Base-by-base conservation (phyloP, 1,140 invertebrate species). In the Drosophila fuyamai region DNA sequence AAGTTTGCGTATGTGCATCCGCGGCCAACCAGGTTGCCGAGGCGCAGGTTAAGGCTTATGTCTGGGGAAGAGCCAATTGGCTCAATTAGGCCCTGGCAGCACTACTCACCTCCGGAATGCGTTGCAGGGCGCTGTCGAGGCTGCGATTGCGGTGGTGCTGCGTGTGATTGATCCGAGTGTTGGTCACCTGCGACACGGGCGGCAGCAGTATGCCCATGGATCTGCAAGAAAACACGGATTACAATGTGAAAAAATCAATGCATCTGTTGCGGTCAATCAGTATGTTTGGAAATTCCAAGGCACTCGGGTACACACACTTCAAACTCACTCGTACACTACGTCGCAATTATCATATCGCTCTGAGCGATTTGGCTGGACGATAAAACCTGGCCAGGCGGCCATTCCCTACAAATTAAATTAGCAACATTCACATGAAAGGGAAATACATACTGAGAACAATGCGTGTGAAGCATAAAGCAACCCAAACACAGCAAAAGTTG, bases 121-220 rank as follows among this genome's bases (percentile, higher is more conserved):
- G 94, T 91, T 97, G 96, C 46, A 97, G 93, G 18, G 96, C 97
- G 53, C 97, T 97, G 92, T 98, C 97, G 83, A 98, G 93, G 85
- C 96, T 97, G 56, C 97, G 95, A 93, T 98, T 98, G 72, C 97
- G 94, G 92, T 97, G 97, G 91, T 97, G 97, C 70, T 96, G 94
- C 5, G 95, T 95, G 59, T 94, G 80, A 74, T 93, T 94, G 40
- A 92, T 93, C 61, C 89, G 92, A 50, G 93, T 91, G 32, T 92
- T 92, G 38, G 92, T 92, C 44, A 95, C 93, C 85, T 95, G 95
- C 36, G 95, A 94, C 32, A 96, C 94, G n/a, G 95, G 95, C 56
- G 95, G 95, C 74, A 96, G 92, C 51, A 96, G 92, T 79, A 96
- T 96, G 53, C 95, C 95, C 95, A 96, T 96, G 72, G 95, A 96